Percentiles rank a stretch among this genome's conserved stretches.
Conservation (phyloP, 1,140 invertebrate species). For the Hyles euphorbiae region DNA sequence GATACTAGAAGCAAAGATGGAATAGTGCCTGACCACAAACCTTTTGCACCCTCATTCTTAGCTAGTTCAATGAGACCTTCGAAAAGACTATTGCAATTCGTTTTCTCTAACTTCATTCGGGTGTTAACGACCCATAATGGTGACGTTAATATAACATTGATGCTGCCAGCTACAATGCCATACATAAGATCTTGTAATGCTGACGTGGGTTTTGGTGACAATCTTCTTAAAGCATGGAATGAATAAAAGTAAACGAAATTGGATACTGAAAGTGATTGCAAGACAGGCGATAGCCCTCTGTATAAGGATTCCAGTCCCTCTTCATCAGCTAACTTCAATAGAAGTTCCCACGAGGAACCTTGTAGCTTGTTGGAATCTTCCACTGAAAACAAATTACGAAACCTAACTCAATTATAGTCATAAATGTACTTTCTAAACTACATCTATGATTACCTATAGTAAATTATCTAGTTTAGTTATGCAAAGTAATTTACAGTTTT, state of each 20-base stretch:
- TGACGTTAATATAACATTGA: slow-evolving; percentile 90
- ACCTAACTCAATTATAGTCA: no score
- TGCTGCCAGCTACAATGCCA: slow-evolving; percentile 86
- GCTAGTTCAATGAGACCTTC: slow-evolving; percentile 83
- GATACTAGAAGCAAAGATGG: slow-evolving; percentile 89
- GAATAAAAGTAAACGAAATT: slow-evolving; percentile 96
- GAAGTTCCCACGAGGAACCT: slow-evolving; percentile 52
- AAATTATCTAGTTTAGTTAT: no score
- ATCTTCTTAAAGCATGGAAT: slow-evolving; percentile 87
- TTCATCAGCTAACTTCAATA: slow-evolving; percentile 58
- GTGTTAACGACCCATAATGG: slow-evolving; percentile 95
- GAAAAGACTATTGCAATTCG: slow-evolving; percentile 68
- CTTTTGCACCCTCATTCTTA: slow-evolving; percentile 81
- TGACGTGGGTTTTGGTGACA: slow-evolving; percentile 74
- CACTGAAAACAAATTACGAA: slow-evolving; percentile 43
- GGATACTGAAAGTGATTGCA: slow-evolving; percentile 89
- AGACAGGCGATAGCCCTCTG: slow-evolving; percentile 86
- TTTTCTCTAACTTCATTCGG: slow-evolving; percentile 83
- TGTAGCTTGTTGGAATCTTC: slow-evolving; percentile 57
- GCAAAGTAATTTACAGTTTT: no score
- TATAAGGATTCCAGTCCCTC: slow-evolving; percentile 84
- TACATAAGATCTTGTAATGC: slow-evolving; percentile 85
- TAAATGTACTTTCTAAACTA: no score
- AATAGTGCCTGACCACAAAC: slow-evolving; percentile 88
- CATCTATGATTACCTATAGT: no score